phyloP scores from a whole-genome alignment of 2,113 vertebrate species.

The Felis chaus region DNA sequence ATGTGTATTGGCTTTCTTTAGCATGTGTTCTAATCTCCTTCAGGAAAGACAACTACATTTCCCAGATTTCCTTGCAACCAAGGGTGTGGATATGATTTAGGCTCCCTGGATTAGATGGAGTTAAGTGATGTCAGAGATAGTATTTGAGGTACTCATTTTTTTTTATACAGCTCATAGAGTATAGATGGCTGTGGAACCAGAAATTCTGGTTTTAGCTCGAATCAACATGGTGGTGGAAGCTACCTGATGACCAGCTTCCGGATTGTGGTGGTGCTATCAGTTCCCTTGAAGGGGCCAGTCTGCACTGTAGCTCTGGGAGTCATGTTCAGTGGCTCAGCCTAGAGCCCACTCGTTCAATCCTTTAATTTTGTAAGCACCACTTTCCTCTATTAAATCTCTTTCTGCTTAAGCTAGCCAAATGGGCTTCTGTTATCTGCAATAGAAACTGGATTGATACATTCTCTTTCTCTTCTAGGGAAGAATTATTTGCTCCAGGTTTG shows the following conservation, averaged over 20 bases:
- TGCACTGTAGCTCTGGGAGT: not conserved
- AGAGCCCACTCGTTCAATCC: not conserved
- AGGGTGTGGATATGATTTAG: not conserved
- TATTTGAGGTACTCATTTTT: not conserved
- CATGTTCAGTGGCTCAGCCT: not conserved
- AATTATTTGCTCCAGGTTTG: not conserved
- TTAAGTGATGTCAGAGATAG: not conserved
- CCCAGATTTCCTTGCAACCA: not conserved
- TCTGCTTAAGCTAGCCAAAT: not conserved
- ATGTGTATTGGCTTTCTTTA: not conserved
- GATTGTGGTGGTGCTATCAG: no score
- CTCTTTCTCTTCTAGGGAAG: not conserved
- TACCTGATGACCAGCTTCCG: not conserved
- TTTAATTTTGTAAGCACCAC: not conserved
- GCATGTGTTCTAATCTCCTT: not conserved
- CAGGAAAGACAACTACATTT: not conserved
- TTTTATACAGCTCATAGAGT: not conserved
- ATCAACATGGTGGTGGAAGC: not conserved
- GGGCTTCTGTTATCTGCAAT: not conserved
- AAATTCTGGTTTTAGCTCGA: not conserved
- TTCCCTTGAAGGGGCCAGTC: not conserved
- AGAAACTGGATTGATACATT: not conserved
- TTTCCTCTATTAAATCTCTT: not conserved
- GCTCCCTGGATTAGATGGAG: not conserved
- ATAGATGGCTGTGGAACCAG: not conserved